A percentile compares a stretch with the other conserved stretches of the same genome.
Evolutionary conservation across 2,888 invertebrate genomes (phyloP).

Genomic region (Mycalesis mineus): DNA sequence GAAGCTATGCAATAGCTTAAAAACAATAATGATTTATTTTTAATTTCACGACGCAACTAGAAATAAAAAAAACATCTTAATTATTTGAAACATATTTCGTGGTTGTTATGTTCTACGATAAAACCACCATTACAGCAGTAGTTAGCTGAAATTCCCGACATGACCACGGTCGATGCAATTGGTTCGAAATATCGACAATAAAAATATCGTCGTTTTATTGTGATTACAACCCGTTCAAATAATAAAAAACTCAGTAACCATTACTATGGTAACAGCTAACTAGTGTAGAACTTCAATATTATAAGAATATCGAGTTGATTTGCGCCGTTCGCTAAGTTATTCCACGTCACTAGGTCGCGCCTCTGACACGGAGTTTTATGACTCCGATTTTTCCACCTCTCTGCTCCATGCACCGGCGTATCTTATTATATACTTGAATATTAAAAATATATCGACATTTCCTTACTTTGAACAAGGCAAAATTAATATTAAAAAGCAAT

Average conservation of each 20-base stretch:
- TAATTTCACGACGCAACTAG: too few relatives aligned
- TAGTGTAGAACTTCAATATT: conserved; percentile 6
- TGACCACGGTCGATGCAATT: too few relatives aligned
- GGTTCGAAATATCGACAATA: too few relatives aligned
- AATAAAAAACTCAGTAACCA: not conserved
- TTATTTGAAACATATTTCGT: too few relatives aligned
- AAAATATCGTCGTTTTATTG: too few relatives aligned
- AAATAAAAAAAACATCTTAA: too few relatives aligned
- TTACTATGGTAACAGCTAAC: not conserved
- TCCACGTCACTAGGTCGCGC: conserved; percentile 20
- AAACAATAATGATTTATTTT: too few relatives aligned
- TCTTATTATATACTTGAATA: not conserved
- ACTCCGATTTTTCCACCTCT: conserved; percentile 23
- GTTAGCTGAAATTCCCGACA: too few relatives aligned
- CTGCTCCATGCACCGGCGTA: not conserved
- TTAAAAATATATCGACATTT: not conserved
- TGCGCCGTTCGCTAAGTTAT: conserved; percentile 21
- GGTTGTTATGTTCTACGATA: too few relatives aligned
- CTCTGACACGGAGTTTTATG: conserved; percentile 22
- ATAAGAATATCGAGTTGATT: conserved; percentile 16
- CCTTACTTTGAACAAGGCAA: not conserved
- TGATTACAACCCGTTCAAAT: too few relatives aligned
- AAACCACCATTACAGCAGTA: too few relatives aligned
- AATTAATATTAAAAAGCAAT: not conserved
- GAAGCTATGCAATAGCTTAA: too few relatives aligned